These are phyloP conservation scores for Tortrix viridana DNA, from an alignment of 2,888 invertebrate species.

Conservation along the genomic window DNA sequence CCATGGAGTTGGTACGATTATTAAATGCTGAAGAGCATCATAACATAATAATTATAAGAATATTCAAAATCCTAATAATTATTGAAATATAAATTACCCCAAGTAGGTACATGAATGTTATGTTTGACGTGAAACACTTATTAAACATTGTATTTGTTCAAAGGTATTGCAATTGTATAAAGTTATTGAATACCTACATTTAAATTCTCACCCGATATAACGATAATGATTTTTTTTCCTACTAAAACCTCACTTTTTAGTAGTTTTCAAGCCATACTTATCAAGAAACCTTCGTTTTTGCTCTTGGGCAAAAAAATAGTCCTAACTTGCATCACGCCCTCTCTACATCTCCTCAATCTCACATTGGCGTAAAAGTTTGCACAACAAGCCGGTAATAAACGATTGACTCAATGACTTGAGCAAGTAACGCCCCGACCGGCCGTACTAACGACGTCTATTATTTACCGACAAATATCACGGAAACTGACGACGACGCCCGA, in stretches of 20 bases:
- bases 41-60: no score
- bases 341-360: conserved; percentile 53
- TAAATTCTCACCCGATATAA: no score
- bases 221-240: no score
- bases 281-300: neutral
- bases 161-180: no score
- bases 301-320: neutral
- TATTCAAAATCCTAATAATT: no score
- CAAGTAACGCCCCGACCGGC: conserved; percentile 77
- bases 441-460: conserved; percentile 80
- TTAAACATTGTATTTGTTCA: no score
- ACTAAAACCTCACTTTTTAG: no score
- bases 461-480: conserved; percentile 61
- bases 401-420: conserved; percentile 84
- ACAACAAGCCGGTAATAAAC: conserved; percentile 82
- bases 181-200: no score
- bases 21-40: no score
- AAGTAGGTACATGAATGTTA: no score
- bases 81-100: no score
- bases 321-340: conserved; percentile 14
- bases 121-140: no score
- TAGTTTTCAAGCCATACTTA: neutral
- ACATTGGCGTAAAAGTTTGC: conserved; percentile 72
- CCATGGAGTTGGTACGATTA: conserved; percentile 46
- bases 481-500: conserved; percentile 48